These are phyloP conservation scores for Drosophila barbarae DNA, from an alignment of 2,888 invertebrate genomes.

Conservation along the genomic window DNA sequence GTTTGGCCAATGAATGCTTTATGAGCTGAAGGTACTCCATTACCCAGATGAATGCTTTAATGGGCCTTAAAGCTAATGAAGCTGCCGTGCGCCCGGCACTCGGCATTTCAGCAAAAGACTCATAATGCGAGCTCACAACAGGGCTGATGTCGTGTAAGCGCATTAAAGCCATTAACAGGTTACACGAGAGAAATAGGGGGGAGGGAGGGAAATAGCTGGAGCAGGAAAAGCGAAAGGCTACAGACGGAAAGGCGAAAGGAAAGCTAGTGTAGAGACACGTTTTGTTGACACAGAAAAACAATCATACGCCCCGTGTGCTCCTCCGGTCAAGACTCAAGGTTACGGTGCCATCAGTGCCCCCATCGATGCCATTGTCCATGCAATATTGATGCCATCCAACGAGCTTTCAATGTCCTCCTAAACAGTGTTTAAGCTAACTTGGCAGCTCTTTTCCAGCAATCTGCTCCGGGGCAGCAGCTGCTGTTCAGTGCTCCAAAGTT, in stretches of 20 bases:
- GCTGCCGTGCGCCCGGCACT: neutral
- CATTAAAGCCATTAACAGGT: conserved; percentile 49
- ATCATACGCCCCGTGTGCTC: conserved; percentile 44
- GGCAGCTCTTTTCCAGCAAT: conserved; percentile 19
- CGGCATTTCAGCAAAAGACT: conserved; percentile 11
- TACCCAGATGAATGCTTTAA: conserved; percentile 42
- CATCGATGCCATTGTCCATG: conserved; percentile 36
- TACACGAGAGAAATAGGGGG: neutral
- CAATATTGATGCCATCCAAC: conserved; percentile 41
- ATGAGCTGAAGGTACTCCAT: conserved; percentile 28
- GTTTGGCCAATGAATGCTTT: conserved; percentile 33
- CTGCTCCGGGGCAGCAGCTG: conserved; percentile 10
- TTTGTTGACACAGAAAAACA: conserved; percentile 48
- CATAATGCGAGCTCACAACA: conserved; percentile 34
- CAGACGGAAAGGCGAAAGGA: neutral
- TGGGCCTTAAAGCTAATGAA: conserved; percentile 30
- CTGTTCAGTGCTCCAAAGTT: conserved; percentile 21
- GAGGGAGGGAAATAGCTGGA: neutral
- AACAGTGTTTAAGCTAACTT: conserved; percentile 17
- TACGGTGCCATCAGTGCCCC: conserved; percentile 8
- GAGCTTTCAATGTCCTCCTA: conserved; percentile 29
- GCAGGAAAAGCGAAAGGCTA: neutral
- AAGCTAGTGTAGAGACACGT: conserved; percentile 21
- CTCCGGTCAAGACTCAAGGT: conserved; percentile 28
- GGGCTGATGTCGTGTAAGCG: conserved; percentile 46